These are phyloP conservation scores for Papilio gigon DNA, from an alignment of 2,888 invertebrate species.

Conservation along the genomic window DNA sequence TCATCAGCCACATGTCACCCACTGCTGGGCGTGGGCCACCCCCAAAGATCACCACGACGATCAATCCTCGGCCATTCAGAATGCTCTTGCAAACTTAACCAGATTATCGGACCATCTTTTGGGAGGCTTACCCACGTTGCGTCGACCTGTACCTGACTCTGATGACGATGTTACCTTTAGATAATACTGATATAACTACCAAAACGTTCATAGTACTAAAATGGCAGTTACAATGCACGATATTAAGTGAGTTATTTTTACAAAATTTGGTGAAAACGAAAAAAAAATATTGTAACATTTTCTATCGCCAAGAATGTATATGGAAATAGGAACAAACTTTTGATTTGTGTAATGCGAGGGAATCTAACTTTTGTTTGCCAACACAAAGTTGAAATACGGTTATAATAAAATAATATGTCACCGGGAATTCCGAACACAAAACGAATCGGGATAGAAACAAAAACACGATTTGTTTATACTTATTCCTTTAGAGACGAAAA, in stretches of 20 bases:
- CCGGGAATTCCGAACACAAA: slow-evolving; percentile 35
- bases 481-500: slow-evolving; percentile 12
- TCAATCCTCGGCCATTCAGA: too few relatives aligned
- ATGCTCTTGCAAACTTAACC: too few relatives aligned
- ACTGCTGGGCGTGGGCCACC: too few relatives aligned
- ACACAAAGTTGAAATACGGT: slow-evolving; percentile 42
- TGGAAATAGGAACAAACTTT: slow-evolving; percentile 49
- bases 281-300: slow-evolving; percentile 37
- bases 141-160: too few relatives aligned
- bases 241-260: slow-evolving; percentile 67
- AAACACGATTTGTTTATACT: slow-evolving; percentile 36
- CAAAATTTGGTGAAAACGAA: slow-evolving; percentile 50
- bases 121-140: too few relatives aligned
- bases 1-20: too few relatives aligned
- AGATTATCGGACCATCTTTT: too few relatives aligned
- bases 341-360: slow-evolving; percentile 48
- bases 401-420: slow-evolving; percentile 40
- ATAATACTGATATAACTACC: too few relatives aligned
- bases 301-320: slow-evolving; percentile 39
- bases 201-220: too few relatives aligned
- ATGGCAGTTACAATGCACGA: slow-evolving; percentile 69
- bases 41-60: too few relatives aligned
- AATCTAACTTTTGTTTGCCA: slow-evolving; percentile 47
- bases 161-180: too few relatives aligned
- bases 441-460: slow-evolving; percentile 31